Percentiles rank a stretch among this genome's conserved stretches.
These are phyloP conservation scores for Lepus timidus DNA, from an alignment of 2,113 vertebrate genomes.

Conservation along the genomic window DNA sequence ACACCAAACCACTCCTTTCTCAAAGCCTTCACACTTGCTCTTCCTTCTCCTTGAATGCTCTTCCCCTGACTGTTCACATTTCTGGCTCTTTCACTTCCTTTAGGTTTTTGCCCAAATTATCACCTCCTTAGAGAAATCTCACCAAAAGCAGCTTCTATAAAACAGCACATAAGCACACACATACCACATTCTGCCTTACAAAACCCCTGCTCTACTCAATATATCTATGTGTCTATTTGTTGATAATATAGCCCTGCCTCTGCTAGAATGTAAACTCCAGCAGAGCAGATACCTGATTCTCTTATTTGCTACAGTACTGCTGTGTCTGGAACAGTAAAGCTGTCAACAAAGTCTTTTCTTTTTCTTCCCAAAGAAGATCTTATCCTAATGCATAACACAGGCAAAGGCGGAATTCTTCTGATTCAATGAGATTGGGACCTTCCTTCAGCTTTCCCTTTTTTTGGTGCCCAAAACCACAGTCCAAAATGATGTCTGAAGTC, in stretches of 20 bases:
- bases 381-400: not conserved
- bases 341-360: not conserved
- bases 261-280: not conserved
- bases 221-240: not conserved
- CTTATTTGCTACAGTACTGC: not conserved
- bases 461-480: not conserved
- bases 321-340: not conserved
- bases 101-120: not conserved
- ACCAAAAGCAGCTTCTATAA: not conserved
- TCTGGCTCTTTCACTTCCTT: constrained; percentile 17
- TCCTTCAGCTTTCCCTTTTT: not conserved
- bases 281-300: not conserved
- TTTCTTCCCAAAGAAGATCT: constrained; percentile 46
- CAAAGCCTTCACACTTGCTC: not conserved
- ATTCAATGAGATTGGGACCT: not conserved
- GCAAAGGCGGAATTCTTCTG: not conserved
- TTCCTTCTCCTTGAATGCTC: not conserved
- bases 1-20: not conserved
- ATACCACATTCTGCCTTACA: not conserved
- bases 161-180: not conserved
- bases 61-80: not conserved
- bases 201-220: not conserved
- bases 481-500: constrained; percentile 37
- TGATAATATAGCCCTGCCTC: not conserved
- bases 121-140: not conserved